Percentiles rank a stretch among this genome's conserved stretches.
These are phyloP conservation scores for Drosophila baimaii DNA, from an alignment of 1,140 invertebrate genomes.

Conservation along the genomic window DNA sequence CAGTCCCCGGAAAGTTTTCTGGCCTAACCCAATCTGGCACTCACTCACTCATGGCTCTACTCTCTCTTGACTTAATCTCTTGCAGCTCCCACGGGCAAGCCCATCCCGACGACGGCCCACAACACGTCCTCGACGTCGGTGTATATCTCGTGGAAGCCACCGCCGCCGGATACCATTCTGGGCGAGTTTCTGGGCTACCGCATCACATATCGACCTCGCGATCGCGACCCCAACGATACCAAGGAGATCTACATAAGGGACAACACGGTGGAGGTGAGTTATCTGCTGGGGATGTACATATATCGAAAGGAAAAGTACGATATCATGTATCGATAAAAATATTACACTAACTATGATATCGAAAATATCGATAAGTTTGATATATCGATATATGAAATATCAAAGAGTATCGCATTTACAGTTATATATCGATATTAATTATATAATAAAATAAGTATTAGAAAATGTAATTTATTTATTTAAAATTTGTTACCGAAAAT, in stretches of 20 bases:
- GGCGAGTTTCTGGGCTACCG: conserved; percentile 92
- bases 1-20: conserved; percentile 54
- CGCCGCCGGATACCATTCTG: conserved; percentile 88
- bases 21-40: conserved; percentile 28
- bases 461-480: too few relatives aligned
- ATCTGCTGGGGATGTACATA: too few relatives aligned
- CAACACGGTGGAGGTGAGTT: conserved; percentile 87
- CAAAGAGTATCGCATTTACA: too few relatives aligned
- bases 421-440: too few relatives aligned
- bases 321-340: too few relatives aligned
- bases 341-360: too few relatives aligned
- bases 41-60: conserved; percentile 5
- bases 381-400: too few relatives aligned
- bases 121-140: conserved; percentile 89
- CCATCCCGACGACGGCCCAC: conserved; percentile 89
- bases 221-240: conserved; percentile 86
- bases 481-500: too few relatives aligned
- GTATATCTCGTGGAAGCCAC: conserved; percentile 89
- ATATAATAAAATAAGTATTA: too few relatives aligned
- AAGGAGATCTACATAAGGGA: conserved; percentile 89
- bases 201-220: conserved; percentile 88
- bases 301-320: too few relatives aligned
- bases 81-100: conserved; percentile 90
- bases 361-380: too few relatives aligned
- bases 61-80: conserved; percentile 38